These are phyloP conservation scores for Catharus minimus DNA, from an alignment of 2,113 vertebrate genomes.

Conservation along the genomic window DNA sequence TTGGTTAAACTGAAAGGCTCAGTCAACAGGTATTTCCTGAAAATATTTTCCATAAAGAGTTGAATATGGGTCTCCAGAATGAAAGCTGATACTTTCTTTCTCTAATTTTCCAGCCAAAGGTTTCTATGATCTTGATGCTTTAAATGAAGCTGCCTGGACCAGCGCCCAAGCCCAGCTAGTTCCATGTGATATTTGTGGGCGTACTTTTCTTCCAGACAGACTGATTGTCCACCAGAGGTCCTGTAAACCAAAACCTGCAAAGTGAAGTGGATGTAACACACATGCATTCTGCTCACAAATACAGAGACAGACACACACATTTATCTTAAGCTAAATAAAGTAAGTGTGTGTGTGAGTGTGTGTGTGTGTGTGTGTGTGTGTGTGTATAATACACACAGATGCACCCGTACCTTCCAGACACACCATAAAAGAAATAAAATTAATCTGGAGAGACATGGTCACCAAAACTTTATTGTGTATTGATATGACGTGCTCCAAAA, in stretches of 20 bases:
- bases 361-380: too few relatives aligned
- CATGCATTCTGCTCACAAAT: background rate
- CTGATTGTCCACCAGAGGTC: slow-evolving; percentile 79
- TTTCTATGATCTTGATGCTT: slow-evolving; percentile 79
- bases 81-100: slow-evolving; percentile 72
- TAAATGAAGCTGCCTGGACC: slow-evolving; percentile 80
- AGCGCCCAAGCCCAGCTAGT: slow-evolving; percentile 79
- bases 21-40: slow-evolving; percentile 82
- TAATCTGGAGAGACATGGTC: background rate
- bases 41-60: slow-evolving; percentile 77
- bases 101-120: slow-evolving; percentile 78
- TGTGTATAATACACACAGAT: background rate
- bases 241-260: slow-evolving; percentile 75
- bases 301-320: background rate
- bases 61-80: slow-evolving; percentile 67
- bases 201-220: slow-evolving; percentile 83
- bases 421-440: slow-evolving; percentile 15
- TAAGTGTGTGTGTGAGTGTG: too few relatives aligned
- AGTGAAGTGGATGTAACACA: slow-evolving; percentile 40
- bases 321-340: background rate
- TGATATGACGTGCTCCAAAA: background rate
- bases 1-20: slow-evolving; percentile 74
- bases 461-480: background rate
- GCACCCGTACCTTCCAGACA: too few relatives aligned
- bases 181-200: slow-evolving; percentile 78